Evolutionary conservation across 2,888 invertebrate species (phyloP), one percentile per base, ranked within the genome.

Genomic region (Cybosia mesomella): DNA sequence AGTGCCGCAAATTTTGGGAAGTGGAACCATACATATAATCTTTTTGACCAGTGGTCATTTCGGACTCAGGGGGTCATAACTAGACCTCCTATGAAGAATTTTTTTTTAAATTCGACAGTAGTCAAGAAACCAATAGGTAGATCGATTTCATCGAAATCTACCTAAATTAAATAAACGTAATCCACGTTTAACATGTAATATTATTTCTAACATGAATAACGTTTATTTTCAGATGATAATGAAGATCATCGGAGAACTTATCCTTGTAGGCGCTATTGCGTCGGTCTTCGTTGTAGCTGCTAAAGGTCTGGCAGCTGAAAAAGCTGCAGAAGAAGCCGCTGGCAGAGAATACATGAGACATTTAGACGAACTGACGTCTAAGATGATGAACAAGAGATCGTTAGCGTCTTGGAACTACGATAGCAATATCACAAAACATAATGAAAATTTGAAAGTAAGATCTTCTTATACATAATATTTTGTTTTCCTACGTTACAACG

Each of bases 321-420:
- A 94, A 66, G 90, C 95, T 18, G 95, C 95, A 0, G 96, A 96
- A 77, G 95, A 96, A 72, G 92, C 93, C 0, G 93, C 95, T 0
- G 97, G 96, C 0, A 90, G 95, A 24, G 95, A 96, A 67, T 96
- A 96, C 77, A 94, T 97, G 84, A 87, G 95, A 67, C 92, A 95
- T 15, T 83, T 97, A 7, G 96, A 97, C 78, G 95, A 94, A n/a
- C 91, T 96, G 66, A 91, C 95, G 24, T 95, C 95, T 0, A 92
- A 93, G 64, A 94, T 96, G 65, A 95, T 88, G 67, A 96, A 97
- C 80, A 93, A 94, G 68, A 92, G 91, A 61, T 87, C 94, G 0
- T 81, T 96, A n/a, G 97, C 97, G 0, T 91, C 95, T 18, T 98
- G 98, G 98, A 95, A 95, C 13, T 98, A 97, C 84, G 96, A 96